A percentile compares a stretch with the other conserved stretches of the same genome.
Evolutionary conservation across 2,888 invertebrate genomes (phyloP).

Genomic region (Drosophila demipolita): DNA sequence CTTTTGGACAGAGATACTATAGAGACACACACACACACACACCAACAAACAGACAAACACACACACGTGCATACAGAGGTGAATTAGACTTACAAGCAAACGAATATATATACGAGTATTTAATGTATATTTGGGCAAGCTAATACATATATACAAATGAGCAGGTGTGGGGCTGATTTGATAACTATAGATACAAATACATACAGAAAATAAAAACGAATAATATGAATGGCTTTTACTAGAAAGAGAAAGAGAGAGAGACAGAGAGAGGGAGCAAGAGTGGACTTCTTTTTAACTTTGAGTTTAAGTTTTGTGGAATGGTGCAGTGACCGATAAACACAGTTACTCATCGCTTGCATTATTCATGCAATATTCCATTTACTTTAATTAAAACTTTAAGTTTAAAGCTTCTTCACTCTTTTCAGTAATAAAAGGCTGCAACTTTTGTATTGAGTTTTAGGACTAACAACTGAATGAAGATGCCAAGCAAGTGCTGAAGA

Average conservation of each 20-base stretch:
- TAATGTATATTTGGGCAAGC: neutral
- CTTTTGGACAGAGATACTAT: conserved; percentile 7
- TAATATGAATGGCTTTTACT: conserved; percentile 33
- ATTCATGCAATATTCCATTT: neutral
- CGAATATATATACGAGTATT: conserved; percentile 14
- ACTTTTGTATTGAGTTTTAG: neutral
- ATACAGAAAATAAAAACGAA: neutral
- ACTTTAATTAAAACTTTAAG: neutral
- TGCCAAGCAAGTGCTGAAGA: neutral
- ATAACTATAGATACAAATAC: conserved; percentile 12
- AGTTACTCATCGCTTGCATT: neutral
- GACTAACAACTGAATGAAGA: neutral
- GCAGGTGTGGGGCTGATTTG: conserved; percentile 19
- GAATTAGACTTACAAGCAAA: neutral
- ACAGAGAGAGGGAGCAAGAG: neutral
- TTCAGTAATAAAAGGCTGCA: neutral
- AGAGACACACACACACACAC: conserved; percentile 9
- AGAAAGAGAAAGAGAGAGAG: conserved; percentile 27
- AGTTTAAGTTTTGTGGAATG: conserved; percentile 3
- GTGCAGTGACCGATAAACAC: conserved; percentile 1
- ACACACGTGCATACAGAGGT: conserved; percentile 4
- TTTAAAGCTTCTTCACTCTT: neutral
- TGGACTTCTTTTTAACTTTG: conserved; percentile 21
- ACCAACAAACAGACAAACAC: conserved; percentile 1
- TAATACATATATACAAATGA: neutral